A percentile compares a stretch with the other conserved stretches of the same genome.
phyloP scores from a whole-genome alignment of 2,797 vertebrate genomes.

The Enteromius argenteus region DNA sequence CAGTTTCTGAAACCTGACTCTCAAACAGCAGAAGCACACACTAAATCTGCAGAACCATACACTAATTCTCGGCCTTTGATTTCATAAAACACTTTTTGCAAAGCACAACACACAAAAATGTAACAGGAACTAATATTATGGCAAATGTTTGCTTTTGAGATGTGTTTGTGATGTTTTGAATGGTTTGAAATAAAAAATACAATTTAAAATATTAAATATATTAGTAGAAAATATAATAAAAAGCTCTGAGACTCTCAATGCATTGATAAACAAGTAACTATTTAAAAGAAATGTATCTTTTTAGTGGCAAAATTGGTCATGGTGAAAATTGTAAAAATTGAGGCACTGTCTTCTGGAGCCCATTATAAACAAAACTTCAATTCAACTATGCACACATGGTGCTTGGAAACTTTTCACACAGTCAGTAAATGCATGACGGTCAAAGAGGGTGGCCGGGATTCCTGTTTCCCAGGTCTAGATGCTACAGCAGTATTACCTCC shows the following conservation, averaged over 20 bases:
- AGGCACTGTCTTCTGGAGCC: background rate
- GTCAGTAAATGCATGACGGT: constrained; percentile 64
- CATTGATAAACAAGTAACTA: background rate
- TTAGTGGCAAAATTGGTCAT: background rate
- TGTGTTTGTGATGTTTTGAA: too few species aligned
- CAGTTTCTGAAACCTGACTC: too few species aligned
- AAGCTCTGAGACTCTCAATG: background rate
- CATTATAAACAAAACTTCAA: too few species aligned
- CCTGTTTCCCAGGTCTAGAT: constrained; percentile 67
- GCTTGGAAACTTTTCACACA: constrained; percentile 38
- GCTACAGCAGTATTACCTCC: constrained; percentile 79
- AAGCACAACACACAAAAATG: too few species aligned
- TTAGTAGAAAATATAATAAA: background rate
- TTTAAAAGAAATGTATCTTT: background rate
- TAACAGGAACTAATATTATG: too few species aligned
- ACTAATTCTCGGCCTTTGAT: too few species aligned
- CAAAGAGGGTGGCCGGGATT: constrained; percentile 62
- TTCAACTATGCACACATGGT: background rate
- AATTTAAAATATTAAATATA: background rate
- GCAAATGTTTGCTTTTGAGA: background rate
- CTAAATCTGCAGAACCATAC: too few species aligned
- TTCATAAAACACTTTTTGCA: too few species aligned
- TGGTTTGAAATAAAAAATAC: background rate
- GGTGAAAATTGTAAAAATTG: background rate
- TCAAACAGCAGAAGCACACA: too few species aligned